These are phyloP conservation scores for Harpalus rubripes DNA, from an alignment of 2,888 invertebrate species.

Conservation along the genomic window DNA sequence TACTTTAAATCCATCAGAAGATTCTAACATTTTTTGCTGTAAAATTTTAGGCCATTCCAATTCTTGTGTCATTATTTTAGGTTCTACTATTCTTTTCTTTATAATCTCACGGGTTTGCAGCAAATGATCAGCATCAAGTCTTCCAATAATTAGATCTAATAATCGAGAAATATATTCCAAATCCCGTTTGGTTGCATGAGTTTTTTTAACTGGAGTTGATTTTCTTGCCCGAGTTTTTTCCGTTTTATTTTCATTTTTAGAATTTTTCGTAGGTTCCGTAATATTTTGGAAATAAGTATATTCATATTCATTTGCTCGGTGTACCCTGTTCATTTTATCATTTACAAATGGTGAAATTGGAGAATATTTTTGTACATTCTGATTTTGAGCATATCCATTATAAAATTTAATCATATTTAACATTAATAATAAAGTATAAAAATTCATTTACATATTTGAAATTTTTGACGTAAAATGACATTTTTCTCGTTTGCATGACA, in stretches of 20 bases:
- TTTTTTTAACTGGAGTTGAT: neutral
- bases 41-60: neutral
- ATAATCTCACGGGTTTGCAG: neutral
- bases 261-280: slow-evolving; percentile 18
- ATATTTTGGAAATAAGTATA: slow-evolving; percentile 33
- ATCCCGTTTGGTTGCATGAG: neutral
- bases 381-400: slow-evolving; percentile 12
- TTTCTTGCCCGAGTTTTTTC: neutral
- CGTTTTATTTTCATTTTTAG: neutral
- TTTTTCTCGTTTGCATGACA: slow-evolving; percentile 54
- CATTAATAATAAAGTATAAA: slow-evolving; percentile 30
- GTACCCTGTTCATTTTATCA: slow-evolving; percentile 54
- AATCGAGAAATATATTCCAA: slow-evolving; percentile 43
- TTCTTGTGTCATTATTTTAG: neutral
- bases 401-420: slow-evolving; percentile 36
- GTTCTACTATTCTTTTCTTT: neutral
- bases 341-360: slow-evolving; percentile 20
- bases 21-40: neutral
- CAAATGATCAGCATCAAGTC: slow-evolving; percentile 25
- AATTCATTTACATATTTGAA: slow-evolving; percentile 32
- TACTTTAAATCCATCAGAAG: neutral
- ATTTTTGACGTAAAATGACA: slow-evolving; percentile 44
- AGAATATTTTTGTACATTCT: neutral
- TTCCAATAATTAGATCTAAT: slow-evolving; percentile 37
- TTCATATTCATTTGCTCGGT: neutral